Percentiles rank a stretch among this genome's conserved stretches.
phyloP scores from a whole-genome alignment of 2,113 vertebrate genomes.

The Semicossyphus pulcher region DNA sequence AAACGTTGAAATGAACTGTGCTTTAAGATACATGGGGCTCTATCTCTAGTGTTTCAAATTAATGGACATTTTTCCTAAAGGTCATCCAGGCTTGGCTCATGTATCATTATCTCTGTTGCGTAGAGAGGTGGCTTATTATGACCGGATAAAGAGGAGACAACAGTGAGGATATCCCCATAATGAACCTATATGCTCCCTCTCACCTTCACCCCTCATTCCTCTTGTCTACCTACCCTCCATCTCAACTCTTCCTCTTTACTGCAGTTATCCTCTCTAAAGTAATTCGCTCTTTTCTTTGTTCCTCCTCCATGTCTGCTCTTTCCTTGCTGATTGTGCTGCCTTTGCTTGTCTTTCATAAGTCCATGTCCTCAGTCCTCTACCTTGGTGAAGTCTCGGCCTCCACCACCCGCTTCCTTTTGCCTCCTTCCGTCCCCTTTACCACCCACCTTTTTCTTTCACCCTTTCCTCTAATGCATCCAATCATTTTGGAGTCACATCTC shows the following conservation, averaged over 20 bases:
- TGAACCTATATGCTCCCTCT: slow-evolving; percentile 50
- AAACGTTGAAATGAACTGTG: no score
- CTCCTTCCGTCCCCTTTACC: slow-evolving; percentile 33
- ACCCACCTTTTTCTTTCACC: slow-evolving; percentile 35
- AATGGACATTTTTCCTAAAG: slow-evolving; percentile 43
- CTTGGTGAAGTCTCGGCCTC: slow-evolving; percentile 38
- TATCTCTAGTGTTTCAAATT: slow-evolving; percentile 28
- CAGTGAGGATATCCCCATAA: slow-evolving; percentile 51
- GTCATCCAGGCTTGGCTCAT: slow-evolving; percentile 33
- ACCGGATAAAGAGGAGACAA: slow-evolving; percentile 49
- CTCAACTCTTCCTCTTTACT: slow-evolving; percentile 8
- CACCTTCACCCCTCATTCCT: slow-evolving; percentile 24
- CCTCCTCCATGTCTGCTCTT: background rate
- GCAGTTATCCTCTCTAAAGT: slow-evolving; percentile 1
- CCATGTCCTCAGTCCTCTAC: slow-evolving; percentile 25
- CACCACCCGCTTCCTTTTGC: background rate
- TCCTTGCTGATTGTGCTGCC: slow-evolving; percentile 21
- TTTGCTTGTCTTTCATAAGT: background rate
- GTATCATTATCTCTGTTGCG: slow-evolving; percentile 61
- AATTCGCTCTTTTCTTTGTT: slow-evolving; percentile 24
- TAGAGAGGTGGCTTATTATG: slow-evolving; percentile 57
- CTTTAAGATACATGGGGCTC: slow-evolving; percentile 4
- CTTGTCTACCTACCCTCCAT: background rate
- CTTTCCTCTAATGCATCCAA: slow-evolving; percentile 71
- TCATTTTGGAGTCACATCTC: slow-evolving; percentile 72